Conservation (phyloP, 2,113 vertebrate genomes). For the Orthonyx spaldingii region DNA sequence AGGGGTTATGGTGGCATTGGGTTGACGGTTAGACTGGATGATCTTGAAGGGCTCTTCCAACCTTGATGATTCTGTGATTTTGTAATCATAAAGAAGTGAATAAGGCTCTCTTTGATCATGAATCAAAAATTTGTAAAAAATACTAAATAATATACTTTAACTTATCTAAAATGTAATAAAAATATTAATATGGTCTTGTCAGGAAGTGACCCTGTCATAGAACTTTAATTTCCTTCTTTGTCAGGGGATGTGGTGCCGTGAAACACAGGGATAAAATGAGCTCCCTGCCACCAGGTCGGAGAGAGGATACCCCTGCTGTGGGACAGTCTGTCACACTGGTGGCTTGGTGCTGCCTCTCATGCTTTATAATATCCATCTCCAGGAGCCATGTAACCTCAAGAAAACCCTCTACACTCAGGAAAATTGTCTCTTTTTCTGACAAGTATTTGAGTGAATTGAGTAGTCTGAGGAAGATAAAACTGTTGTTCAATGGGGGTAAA, state of each 20-base stretch:
- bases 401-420: accelerated
- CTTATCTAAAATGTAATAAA: not conserved
- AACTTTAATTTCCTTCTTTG: not conserved
- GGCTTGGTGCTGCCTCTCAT: not conserved
- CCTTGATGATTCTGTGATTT: not conserved
- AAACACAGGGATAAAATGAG: not conserved
- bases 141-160: not conserved
- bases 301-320: not conserved
- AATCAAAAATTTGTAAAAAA: not conserved
- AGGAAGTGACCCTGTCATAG: not conserved
- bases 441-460: not conserved
- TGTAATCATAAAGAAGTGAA: not conserved
- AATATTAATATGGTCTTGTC: not conserved
- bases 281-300: accelerated
- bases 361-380: not conserved
- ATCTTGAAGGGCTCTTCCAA: not conserved
- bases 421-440: not conserved
- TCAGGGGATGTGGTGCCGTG: not conserved
- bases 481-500: not conserved
- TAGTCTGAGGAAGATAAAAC: not conserved
- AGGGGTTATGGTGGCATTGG: not conserved
- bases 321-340: not conserved
- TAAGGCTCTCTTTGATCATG: not conserved
- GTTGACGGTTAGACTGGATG: not conserved
- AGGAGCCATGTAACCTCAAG: not conserved